Base-by-base conservation (phyloP, 37 sponge, comb jelly and placozoan species). In the Spongilla lacustris region DNA sequence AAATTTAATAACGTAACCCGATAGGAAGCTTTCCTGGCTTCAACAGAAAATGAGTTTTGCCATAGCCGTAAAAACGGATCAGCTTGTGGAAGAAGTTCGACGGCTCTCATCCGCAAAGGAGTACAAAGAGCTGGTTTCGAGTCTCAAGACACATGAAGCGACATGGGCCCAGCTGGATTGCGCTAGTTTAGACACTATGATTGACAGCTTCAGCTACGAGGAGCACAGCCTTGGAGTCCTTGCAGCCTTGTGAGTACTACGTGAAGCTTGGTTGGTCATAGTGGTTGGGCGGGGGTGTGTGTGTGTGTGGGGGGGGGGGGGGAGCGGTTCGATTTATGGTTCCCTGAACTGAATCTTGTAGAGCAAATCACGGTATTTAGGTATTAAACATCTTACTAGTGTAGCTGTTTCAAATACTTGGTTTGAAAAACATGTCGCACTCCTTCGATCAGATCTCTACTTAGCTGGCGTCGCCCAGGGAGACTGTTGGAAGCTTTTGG, bases 141-240 rank as follows among this genome's bases (percentile, higher is more conserved):
- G 58, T 38, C 78, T 93, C 66, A 34, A 86, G 68, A 58, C 32
- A 11, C 21, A 82, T 4, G 41, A 67, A 33, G 83, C 89, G 27
- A 37, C 67, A 0, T 71, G 89, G 17, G 48, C 78, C 25, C 29
- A 72, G 41, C 67, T 50, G 66, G 81, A 81, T 27, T 11, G 50
- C 8, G 41, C 87, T 23, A 36, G 77, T 29, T 48, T 91, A 38
- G 91, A 91, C 87, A 77, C 78, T 36, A 77, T 91, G 23, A 74
- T 91, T 10, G 83, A 71, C 69, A 71, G 83, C 41, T 67, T 91
- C 41, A 80, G 83, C 35, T n/a, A 38, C 0, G 82, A 75, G 17
- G 66, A n/a, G 2, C 91, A 91, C 74, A 73, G 83, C 48, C 74
- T 91, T 0, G 87, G 91, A 21, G 71, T 86, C 48, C 50, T 90